Evolutionary conservation across 2,888 invertebrate genomes (phyloP).

Genomic region (Carabus problematicus): DNA sequence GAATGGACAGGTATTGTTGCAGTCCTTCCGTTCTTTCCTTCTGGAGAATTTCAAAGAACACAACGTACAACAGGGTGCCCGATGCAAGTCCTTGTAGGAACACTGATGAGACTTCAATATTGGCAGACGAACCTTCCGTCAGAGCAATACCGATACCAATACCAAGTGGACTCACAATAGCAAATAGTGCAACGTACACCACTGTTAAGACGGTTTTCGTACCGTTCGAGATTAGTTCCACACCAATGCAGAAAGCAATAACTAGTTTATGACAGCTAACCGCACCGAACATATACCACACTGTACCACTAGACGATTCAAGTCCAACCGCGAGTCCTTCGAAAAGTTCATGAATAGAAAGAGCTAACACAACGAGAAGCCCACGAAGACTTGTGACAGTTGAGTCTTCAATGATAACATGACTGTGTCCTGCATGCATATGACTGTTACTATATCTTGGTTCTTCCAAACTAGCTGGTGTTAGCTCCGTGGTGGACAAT

Average conservation of each 20-base stretch:
- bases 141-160: slow-evolving; percentile 77
- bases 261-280: slow-evolving; percentile 86
- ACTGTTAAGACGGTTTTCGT: slow-evolving; percentile 69
- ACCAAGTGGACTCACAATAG: slow-evolving; percentile 81
- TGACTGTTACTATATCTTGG: slow-evolving; percentile 38
- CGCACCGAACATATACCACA: slow-evolving; percentile 84
- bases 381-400: slow-evolving; percentile 66
- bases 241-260: slow-evolving; percentile 87
- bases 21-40: slow-evolving; percentile 66
- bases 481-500: slow-evolving; percentile 24
- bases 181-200: slow-evolving; percentile 77
- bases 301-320: slow-evolving; percentile 67
- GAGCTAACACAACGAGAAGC: slow-evolving; percentile 79
- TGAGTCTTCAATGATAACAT: slow-evolving; percentile 51
- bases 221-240: slow-evolving; percentile 77
- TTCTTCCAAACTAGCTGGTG: slow-evolving; percentile 15
- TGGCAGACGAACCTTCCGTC: slow-evolving; percentile 65
- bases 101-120: slow-evolving; percentile 69
- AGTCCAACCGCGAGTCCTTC: slow-evolving; percentile 86
- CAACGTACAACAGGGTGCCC: slow-evolving; percentile 92
- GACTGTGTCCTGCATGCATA: slow-evolving; percentile 50
- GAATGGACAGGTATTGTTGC: slow-evolving; percentile 69
- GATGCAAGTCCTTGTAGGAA: slow-evolving; percentile 85
- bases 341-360: slow-evolving; percentile 86
- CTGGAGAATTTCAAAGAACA: slow-evolving; percentile 93